Percentiles rank a stretch among this genome's conserved stretches.
These are phyloP conservation scores for Origma solitaria DNA, from an alignment of 2,113 vertebrate species.

Conservation along the genomic window DNA sequence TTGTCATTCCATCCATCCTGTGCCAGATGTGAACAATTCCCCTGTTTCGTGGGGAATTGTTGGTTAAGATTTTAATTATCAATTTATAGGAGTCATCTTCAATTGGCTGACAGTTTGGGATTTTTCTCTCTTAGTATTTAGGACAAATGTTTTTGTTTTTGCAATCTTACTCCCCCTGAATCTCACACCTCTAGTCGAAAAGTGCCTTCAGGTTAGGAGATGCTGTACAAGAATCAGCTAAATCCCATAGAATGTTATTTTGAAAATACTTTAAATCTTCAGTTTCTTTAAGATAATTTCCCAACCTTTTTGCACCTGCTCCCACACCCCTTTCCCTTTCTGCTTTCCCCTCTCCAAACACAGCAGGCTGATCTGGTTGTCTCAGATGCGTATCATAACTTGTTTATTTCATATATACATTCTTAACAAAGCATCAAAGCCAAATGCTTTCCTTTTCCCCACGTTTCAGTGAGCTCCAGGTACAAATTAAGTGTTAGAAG, in stretches of 20 bases:
- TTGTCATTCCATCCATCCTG: background rate
- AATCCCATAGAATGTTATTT: background rate
- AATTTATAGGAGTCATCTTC: background rate
- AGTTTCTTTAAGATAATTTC: background rate
- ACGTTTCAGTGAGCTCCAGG: background rate
- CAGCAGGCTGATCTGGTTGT: background rate
- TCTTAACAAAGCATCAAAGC: constrained; percentile 42
- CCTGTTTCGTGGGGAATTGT: too few relatives aligned
- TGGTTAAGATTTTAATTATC: background rate
- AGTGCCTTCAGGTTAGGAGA: background rate
- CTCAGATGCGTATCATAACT: background rate
- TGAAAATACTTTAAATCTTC: background rate
- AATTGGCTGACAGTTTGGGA: background rate
- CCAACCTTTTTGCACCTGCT: background rate
- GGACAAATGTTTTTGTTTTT: background rate
- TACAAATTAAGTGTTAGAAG: background rate
- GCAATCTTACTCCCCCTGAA: background rate
- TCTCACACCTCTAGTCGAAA: background rate
- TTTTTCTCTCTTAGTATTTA: background rate
- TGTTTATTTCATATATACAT: constrained; percentile 55
- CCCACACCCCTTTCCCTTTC: background rate
- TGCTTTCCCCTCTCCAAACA: background rate
- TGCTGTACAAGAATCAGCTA: background rate
- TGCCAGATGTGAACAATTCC: background rate
- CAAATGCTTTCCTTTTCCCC: background rate